A percentile compares a stretch with the other conserved stretches of the same genome.
These are phyloP conservation scores for Listrodromus nycthemerus DNA, from an alignment of 2,888 invertebrate species.

Conservation along the genomic window DNA sequence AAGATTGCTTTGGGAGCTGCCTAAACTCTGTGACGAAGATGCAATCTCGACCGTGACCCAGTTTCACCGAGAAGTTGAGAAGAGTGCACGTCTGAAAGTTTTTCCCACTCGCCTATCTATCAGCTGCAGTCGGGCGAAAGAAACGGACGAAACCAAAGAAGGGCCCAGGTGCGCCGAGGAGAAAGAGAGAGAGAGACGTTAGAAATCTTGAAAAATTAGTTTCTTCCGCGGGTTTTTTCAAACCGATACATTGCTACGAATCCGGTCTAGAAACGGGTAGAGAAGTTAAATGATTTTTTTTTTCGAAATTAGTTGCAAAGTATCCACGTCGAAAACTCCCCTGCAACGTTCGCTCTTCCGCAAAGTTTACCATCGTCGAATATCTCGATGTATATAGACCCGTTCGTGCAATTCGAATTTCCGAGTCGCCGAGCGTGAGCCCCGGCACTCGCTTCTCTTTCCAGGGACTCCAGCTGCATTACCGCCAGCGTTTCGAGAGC, in stretches of 20 bases:
- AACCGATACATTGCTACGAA: constrained; percentile 9
- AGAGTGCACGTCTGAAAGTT: constrained; percentile 39
- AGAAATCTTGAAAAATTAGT: constrained; percentile 67
- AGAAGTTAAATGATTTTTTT: constrained; percentile 57
- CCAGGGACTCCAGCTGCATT: neutral
- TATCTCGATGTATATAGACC: constrained; percentile 16
- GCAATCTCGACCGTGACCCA: constrained; percentile 44
- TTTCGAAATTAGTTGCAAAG: constrained; percentile 58
- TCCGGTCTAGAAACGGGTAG: constrained; percentile 14
- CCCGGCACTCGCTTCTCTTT: constrained; percentile 7
- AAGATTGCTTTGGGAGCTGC: neutral
- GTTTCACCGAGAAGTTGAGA: constrained; percentile 11
- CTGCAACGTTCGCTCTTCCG: constrained; percentile 8
- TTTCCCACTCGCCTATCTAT: constrained; percentile 36
- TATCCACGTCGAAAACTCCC: constrained; percentile 49
- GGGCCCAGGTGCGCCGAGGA: constrained; percentile 46
- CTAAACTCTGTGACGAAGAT: constrained; percentile 16
- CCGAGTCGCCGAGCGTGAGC: constrained; percentile 23
- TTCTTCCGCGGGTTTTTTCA: constrained; percentile 8
- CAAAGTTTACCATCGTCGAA: constrained; percentile 29
- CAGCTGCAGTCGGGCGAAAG: constrained; percentile 12
- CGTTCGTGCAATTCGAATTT: constrained; percentile 40
- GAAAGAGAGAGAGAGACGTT: constrained; percentile 31
- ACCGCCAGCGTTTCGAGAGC: constrained; percentile 11
- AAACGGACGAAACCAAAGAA: constrained; percentile 20